These are phyloP conservation scores for Tachuris rubrigastra DNA, from an alignment of 2,113 vertebrate genomes.

Conservation along the genomic window DNA sequence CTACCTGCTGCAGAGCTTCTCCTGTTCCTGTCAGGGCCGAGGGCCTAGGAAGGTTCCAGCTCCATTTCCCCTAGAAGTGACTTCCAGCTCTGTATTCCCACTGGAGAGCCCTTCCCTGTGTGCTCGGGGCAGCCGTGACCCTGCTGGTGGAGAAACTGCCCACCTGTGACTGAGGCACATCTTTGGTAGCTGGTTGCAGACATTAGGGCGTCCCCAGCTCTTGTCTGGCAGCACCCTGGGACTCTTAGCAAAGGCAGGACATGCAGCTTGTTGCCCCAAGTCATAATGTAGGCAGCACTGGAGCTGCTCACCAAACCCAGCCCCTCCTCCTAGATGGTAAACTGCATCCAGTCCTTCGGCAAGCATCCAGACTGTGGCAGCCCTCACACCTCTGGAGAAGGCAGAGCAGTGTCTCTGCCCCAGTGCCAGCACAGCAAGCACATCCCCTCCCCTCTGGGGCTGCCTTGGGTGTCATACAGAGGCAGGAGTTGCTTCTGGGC, in stretches of 20 bases:
- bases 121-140: rapidly evolving
- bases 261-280: neutral
- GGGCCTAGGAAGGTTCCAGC: neutral
- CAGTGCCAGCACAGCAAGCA: rapidly evolving
- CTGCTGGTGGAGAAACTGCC: neutral
- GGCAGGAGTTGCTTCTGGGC: neutral
- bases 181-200: neutral
- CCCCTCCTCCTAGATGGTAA: neutral
- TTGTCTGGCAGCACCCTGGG: neutral
- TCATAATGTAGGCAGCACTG: neutral
- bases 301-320: neutral
- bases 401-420: neutral
- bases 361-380: rapidly evolving
- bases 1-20: neutral
- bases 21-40: neutral
- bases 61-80: neutral
- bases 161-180: rapidly evolving
- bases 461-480: neutral
- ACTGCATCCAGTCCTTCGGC: neutral
- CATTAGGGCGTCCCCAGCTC: neutral
- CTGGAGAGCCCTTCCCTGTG: neutral
- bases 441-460: neutral
- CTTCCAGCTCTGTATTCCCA: rapidly evolving
- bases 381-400: neutral
- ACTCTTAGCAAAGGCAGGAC: neutral